Evolutionary conservation across 2,113 vertebrate species (phyloP).

Genomic region (Microcebus ravelobensis): DNA sequence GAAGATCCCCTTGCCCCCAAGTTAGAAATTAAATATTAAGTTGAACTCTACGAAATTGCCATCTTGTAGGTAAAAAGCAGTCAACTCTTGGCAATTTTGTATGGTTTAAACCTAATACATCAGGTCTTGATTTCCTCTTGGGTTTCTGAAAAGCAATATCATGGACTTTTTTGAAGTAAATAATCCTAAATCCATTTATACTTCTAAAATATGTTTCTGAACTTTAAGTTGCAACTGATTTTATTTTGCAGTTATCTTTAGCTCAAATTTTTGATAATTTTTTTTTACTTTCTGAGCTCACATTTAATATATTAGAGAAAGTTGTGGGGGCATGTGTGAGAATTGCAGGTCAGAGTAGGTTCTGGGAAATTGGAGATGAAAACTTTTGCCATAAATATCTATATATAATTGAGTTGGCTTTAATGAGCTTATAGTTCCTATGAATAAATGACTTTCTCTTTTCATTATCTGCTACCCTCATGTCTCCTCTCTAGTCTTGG

Average conservation of each 20-base stretch:
- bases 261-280: background rate
- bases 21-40: constrained; percentile 54
- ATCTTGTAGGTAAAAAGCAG: constrained; percentile 2
- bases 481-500: background rate
- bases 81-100: constrained; percentile 20
- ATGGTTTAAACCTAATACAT: background rate
- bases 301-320: background rate
- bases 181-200: background rate
- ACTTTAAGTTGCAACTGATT: background rate
- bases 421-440: constrained; percentile 4
- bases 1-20: background rate
- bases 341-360: background rate
- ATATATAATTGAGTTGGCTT: background rate
- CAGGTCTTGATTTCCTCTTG: constrained; percentile 15
- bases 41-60: constrained; percentile 30
- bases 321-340: background rate
- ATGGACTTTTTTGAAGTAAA: constrained; percentile 7
- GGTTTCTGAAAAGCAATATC: background rate
- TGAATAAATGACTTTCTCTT: background rate
- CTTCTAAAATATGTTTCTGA: background rate
- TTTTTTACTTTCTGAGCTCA: background rate
- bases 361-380: background rate
- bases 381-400: background rate
- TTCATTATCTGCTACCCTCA: background rate
- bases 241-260: background rate